phyloP scores from a whole-genome alignment of 2,797 vertebrate genomes.

The Acanthopagrus latus region DNA sequence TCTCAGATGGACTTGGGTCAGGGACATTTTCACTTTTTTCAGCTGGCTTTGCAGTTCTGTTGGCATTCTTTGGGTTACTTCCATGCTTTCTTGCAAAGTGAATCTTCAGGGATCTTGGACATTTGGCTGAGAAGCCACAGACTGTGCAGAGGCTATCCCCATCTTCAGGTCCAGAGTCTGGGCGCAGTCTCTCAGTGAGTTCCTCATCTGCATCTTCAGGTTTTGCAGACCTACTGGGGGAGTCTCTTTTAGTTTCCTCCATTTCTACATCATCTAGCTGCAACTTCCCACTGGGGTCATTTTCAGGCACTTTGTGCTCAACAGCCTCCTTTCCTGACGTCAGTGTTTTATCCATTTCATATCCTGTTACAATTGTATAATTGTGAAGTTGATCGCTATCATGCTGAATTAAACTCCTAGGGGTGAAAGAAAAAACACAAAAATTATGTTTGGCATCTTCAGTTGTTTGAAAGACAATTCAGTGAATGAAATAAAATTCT shows the following conservation, averaged over 20 bases:
- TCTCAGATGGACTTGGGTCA: constrained; percentile 35
- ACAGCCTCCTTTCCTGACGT: constrained; percentile 59
- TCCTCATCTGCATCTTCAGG: constrained; percentile 40
- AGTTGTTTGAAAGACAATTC: constrained; percentile 24
- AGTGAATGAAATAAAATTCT: background rate
- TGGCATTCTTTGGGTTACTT: constrained; percentile 54
- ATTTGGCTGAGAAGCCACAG: constrained; percentile 82
- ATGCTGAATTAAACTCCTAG: constrained; percentile 55
- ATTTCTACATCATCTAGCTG: constrained; percentile 56
- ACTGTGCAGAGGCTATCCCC: constrained; percentile 60
- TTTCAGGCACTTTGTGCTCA: constrained; percentile 52
- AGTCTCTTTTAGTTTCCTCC: constrained; percentile 44
- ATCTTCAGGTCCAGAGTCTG: constrained; percentile 30
- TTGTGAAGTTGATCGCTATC: constrained; percentile 17
- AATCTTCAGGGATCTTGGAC: constrained; percentile 85
- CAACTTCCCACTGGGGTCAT: constrained; percentile 54
- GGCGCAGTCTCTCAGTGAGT: constrained; percentile 14
- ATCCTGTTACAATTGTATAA: constrained; percentile 32
- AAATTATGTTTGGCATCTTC: background rate
- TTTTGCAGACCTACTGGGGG: constrained; percentile 69
- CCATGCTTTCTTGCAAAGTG: constrained; percentile 80
- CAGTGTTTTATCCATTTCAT: constrained; percentile 77
- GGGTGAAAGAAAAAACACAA: constrained; percentile 1
- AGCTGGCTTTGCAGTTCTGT: constrained; percentile 17
- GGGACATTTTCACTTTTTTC: constrained; percentile 36